Evolutionary conservation across 2,113 vertebrate genomes (phyloP), one percentile per base, ranked within the genome.

Genomic region (Reinhardtius hippoglossoides): DNA sequence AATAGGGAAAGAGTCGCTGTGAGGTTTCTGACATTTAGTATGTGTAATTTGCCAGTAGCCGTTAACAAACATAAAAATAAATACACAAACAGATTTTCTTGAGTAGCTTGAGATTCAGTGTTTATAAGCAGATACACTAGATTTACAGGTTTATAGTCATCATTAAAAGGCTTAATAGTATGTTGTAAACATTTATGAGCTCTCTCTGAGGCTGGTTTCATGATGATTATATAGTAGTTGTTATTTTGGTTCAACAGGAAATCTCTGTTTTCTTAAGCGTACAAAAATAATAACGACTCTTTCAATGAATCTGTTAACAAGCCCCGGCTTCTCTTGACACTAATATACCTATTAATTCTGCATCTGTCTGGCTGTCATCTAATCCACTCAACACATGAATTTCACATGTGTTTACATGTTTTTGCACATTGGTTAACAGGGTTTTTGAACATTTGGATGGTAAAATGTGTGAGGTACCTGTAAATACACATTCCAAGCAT

Each of bases 101-200:
- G 5, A 58, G 27, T 40, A 71, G 20, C 50, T 54, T 20, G 20
- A 54, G 27, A 71, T 21, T 70, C 63, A 57, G 66, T 70, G 66
- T 68, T 84, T 76, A 76, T 75, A 55, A 44, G 24, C 20, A 56
- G 61, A 12, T 56, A 27, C 44, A 67, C 46, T 62, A 16, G 71
- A 75, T 78, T 76, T 68, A 73, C 69, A 75, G 24, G 44, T 84
- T 88, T 85, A 86, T 67, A 73, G 74, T 40, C 61, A 64, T 68
- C 62, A 72, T 35, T 87, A 77, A 85, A 77, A 65, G 18, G 65
- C 23, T 79, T 80, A 76, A 84, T 35, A 24, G n/a, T 26, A 18
- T 15, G 69, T 63, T 72, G 73, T 86, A 62, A 86, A 77, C 63
- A 78, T 88, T 79, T 69, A 84, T 44, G 50, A 63, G 46, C 46